Conservation (phyloP, 2,797 vertebrate genomes). For the Cirrhinus molitorella region DNA sequence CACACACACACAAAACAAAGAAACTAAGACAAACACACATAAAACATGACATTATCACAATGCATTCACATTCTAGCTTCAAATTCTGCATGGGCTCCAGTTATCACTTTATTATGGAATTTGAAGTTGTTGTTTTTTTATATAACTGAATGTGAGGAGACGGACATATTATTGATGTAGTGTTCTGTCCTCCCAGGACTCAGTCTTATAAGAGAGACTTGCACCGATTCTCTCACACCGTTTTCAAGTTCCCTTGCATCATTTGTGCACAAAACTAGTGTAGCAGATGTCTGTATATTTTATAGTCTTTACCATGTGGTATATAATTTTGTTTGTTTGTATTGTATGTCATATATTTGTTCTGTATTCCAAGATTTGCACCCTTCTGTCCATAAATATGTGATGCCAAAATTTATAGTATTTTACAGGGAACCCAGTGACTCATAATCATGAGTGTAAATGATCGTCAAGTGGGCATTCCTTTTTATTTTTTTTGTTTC, state of each 20-base stretch:
- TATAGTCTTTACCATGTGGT: slow-evolving; percentile 49
- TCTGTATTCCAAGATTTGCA: slow-evolving; percentile 61
- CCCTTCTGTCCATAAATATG: slow-evolving; percentile 57
- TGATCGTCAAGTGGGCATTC: slow-evolving; percentile 41
- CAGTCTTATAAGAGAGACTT: no score
- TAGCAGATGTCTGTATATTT: slow-evolving; percentile 65
- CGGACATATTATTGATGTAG: slow-evolving; percentile 31
- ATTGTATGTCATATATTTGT: slow-evolving; percentile 60
- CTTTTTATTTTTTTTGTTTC: slow-evolving; percentile 43
- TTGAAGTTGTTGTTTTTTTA: slow-evolving; percentile 29
- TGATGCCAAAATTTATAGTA: slow-evolving; percentile 62
- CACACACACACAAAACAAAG: neutral
- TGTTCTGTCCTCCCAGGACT: slow-evolving; percentile 45
- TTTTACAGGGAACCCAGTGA: slow-evolving; percentile 56
- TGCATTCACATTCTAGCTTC: slow-evolving; percentile 25
- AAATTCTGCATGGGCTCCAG: slow-evolving; percentile 42
- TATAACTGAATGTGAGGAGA: slow-evolving; percentile 41
- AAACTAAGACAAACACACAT: neutral
- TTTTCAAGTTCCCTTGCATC: slow-evolving; percentile 51
- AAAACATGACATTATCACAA: neutral
- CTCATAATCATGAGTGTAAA: slow-evolving; percentile 50
- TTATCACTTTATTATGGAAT: slow-evolving; percentile 47
- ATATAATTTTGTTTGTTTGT: slow-evolving; percentile 55
- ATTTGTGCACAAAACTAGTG: slow-evolving; percentile 64
- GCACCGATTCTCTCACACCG: slow-evolving; percentile 19